phyloP scores from a whole-genome alignment of 2,797 vertebrate species.

The Loris lydekkerianus region DNA sequence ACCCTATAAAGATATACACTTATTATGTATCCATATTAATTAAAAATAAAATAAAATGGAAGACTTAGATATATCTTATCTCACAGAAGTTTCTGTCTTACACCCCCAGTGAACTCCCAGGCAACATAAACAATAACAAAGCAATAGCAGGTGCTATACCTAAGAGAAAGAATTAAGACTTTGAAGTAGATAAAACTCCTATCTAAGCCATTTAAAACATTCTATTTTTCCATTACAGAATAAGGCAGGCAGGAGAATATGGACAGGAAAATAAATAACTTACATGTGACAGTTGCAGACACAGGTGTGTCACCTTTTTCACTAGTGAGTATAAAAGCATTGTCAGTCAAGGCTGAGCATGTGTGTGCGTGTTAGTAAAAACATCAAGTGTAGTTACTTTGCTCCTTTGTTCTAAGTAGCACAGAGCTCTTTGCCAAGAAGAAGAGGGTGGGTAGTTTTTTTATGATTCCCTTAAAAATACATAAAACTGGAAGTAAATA shows the following conservation, averaged over 20 bases:
- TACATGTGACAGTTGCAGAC: not conserved
- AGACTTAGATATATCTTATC: not conserved
- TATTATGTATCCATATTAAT: not conserved
- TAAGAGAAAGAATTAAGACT: slow-evolving; percentile 61
- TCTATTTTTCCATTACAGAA: not conserved
- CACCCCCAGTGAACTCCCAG: slow-evolving; percentile 73
- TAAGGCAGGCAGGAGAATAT: slow-evolving; percentile 69
- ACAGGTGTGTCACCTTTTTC: slow-evolving; percentile 51
- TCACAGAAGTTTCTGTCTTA: slow-evolving; percentile 18
- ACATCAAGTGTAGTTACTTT: not conserved
- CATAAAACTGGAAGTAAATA: slow-evolving; percentile 25
- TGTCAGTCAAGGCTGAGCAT: slow-evolving; percentile 23
- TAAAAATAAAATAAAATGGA: not conserved
- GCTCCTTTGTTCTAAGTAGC: slow-evolving; percentile 57
- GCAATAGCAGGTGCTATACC: slow-evolving; percentile 67
- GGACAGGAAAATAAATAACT: slow-evolving; percentile 40
- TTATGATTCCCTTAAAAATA: slow-evolving; percentile 30
- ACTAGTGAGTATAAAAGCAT: not conserved
- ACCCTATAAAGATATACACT: not conserved
- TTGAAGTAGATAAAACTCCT: slow-evolving; percentile 55
- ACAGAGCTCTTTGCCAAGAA: slow-evolving; percentile 64
- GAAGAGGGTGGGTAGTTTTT: slow-evolving; percentile 23
- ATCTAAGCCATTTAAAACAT: slow-evolving; percentile 64
- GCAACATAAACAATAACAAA: slow-evolving; percentile 67
- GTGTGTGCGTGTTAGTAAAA: slow-evolving; percentile 29